Conservation (phyloP, 2,797 vertebrate genomes). For the Perdix hodgsoniae region DNA sequence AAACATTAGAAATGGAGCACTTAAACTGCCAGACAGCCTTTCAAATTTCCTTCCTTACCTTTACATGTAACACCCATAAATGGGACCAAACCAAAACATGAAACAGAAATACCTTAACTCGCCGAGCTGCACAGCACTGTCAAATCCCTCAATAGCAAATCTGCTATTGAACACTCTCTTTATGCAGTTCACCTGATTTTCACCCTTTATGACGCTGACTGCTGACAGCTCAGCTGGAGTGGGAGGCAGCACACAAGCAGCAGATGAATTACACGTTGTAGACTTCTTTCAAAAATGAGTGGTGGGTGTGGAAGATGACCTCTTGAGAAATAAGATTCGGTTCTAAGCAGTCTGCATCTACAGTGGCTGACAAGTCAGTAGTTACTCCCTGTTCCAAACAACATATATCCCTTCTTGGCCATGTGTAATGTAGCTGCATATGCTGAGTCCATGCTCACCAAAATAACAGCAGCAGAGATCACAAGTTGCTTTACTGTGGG, state of each 20-base stretch:
- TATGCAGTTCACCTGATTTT: not conserved
- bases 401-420: not conserved
- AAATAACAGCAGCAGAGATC: not conserved
- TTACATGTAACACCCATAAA: not conserved
- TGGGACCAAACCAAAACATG: not conserved
- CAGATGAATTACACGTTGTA: not conserved
- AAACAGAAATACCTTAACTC: not conserved
- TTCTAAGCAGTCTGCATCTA: not conserved
- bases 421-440: not conserved
- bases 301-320: not conserved
- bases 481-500: not conserved
- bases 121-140: not conserved
- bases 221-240: not conserved
- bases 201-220: not conserved
- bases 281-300: not conserved
- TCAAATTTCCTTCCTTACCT: not conserved
- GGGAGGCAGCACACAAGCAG: not conserved
- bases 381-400: slow-evolving; percentile 24
- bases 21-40: not conserved
- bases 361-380: slow-evolving; percentile 24
- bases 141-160: not conserved
- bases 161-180: not conserved
- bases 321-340: not conserved
- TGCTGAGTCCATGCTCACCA: not conserved
- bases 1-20: not conserved